phyloP scores from a whole-genome alignment of 2,888 invertebrate species.

The Aradus depressus region DNA sequence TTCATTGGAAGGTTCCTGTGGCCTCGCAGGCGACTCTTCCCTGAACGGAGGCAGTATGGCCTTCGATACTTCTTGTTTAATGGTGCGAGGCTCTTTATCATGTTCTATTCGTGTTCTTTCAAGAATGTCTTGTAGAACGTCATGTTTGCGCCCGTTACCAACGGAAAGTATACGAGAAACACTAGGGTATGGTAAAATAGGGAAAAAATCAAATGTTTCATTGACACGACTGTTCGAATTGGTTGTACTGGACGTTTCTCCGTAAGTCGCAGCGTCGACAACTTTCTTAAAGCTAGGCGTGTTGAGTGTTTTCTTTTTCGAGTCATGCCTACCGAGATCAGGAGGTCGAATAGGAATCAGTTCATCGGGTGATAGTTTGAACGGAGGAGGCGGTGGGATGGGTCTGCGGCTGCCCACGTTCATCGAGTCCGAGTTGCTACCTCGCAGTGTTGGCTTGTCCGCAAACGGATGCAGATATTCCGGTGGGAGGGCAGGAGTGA shows the following conservation, averaged over 20 bases:
- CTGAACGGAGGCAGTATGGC: constrained; percentile 26
- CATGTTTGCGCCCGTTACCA: constrained; percentile 64
- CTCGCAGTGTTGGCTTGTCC: constrained; percentile 76
- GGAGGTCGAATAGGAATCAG: constrained; percentile 69
- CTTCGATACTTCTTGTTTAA: constrained; percentile 31
- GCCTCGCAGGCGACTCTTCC: constrained; percentile 29
- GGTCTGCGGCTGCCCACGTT: constrained; percentile 61
- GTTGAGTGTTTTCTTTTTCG: constrained; percentile 61
- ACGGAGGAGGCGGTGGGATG: constrained; percentile 65
- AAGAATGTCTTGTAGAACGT: constrained; percentile 67
- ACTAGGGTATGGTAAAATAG: constrained; percentile 64
- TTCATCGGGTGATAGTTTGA: constrained; percentile 50
- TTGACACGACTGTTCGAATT: constrained; percentile 31
- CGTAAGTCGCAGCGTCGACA: constrained; percentile 32
- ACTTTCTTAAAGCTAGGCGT: constrained; percentile 55
- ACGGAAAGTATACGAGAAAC: constrained; percentile 77
- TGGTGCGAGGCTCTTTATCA: constrained; percentile 43
- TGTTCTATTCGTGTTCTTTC: constrained; percentile 40
- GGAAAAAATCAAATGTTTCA: constrained; percentile 47
- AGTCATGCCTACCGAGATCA: constrained; percentile 41
- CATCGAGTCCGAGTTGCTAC: constrained; percentile 47
- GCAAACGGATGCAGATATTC: constrained; percentile 77
- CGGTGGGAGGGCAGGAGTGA: constrained; percentile 72
- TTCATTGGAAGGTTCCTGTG: constrained; percentile 22
- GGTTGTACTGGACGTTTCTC: constrained; percentile 31